Conservation (phyloP, 2,888 invertebrate genomes). For the Nymphalis c-album region DNA sequence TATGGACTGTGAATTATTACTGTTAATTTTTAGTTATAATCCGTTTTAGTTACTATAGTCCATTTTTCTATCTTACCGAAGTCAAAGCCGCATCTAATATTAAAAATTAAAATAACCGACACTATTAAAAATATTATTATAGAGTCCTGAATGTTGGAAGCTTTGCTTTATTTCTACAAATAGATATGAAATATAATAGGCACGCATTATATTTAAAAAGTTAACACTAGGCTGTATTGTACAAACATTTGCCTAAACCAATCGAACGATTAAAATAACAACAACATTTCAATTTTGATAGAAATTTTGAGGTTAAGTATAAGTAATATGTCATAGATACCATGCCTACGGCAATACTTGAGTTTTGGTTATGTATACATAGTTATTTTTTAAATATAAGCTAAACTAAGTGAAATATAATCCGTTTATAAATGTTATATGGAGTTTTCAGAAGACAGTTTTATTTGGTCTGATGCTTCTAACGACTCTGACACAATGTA, state of each 20-base stretch:
- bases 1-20: too few species aligned
- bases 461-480: conserved; percentile 58
- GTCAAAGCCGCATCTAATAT: too few species aligned
- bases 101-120: too few species aligned
- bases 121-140: too few species aligned
- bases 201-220: neutral
- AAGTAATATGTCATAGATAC: neutral
- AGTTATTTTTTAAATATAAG: neutral
- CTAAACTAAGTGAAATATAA: neutral
- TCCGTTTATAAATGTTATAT: conserved; percentile 38
- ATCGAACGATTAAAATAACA: neutral
- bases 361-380: neutral
- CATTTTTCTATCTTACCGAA: too few species aligned
- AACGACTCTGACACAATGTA: conserved; percentile 47
- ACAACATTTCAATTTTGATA: too few species aligned
- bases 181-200: too few species aligned
- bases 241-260: neutral
- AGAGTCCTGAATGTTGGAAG: too few species aligned
- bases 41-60: too few species aligned
- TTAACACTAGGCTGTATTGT: neutral
- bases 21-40: too few species aligned
- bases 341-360: too few species aligned
- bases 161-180: too few species aligned
- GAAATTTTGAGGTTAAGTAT: neutral
- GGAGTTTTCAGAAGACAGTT: conserved; percentile 57